Evolutionary conservation across 2,797 vertebrate genomes (phyloP), one percentile per base, ranked within the genome.

Genomic region (Enoplosus armatus): DNA sequence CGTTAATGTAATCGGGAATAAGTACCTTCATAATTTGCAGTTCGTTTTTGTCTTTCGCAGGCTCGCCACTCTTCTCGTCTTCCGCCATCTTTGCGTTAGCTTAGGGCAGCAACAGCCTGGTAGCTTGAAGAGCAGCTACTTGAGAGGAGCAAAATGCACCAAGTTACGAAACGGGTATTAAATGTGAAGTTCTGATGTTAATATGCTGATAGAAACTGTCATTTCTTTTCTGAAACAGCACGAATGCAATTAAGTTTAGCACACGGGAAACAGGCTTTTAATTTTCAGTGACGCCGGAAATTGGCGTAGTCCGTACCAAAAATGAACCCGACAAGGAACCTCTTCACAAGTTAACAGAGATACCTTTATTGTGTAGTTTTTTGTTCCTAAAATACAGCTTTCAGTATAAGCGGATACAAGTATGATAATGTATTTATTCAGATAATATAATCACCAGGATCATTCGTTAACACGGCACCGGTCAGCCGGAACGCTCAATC

Each of bases 81-180:
- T 95, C 95, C 93, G 96, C 95, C 96, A 96, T 96, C 89, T 95
- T 95, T 88, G 50, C 27, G 35, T 18, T 26, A 45, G 45, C 54
- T 18, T 5, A 10, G 26, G 47, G 41, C 15, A 75, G 27, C 72
- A 31, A 20, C 66, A 66, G 53, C 27, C 29, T 18, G 20, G 12
- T 0, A n/a, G 29, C 8, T 16, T 20, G n/a, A 14, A 35, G 11
- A 48, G 26, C 5, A 2, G 59, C 78, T 9, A 51, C 26, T 26
- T 48, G 14, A 45, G 24, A 1, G 27, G 18, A 35, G 6, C 11
- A 9, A 71, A 74, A 37, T 1, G 8, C 31, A 15, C n/a, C 1
- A 1, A 61, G 5, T 45, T 64, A 50, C 11, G 0, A 24, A 22
- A 5, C 0, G 6, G 43, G 0, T 15, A 2, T 22, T 27, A 67